Conservation (phyloP, 2,113 vertebrate species). For the Psammodynastes pulverulentus region DNA sequence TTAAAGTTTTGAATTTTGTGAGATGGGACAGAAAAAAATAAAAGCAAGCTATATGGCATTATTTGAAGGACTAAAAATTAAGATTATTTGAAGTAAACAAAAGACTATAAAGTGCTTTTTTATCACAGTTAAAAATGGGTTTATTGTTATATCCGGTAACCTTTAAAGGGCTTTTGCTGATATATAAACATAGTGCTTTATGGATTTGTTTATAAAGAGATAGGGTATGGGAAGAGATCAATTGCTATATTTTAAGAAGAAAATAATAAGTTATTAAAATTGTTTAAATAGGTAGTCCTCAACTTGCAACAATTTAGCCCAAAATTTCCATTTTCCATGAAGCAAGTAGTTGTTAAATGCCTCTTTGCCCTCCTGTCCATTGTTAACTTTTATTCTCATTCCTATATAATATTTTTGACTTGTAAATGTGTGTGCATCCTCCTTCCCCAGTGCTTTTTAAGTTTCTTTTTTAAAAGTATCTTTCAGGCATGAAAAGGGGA, state of each 20-base stretch:
- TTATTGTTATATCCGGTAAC: not conserved
- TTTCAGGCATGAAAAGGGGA: slow-evolving; percentile 61
- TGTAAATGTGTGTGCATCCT: not conserved
- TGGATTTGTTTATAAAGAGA: not conserved
- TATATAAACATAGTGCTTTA: not conserved
- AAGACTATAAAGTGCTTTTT: not conserved
- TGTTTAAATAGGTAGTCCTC: not conserved
- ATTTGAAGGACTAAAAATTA: not conserved
- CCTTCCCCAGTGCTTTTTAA: slow-evolving; percentile 40
- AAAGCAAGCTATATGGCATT: not conserved
- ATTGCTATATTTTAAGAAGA: not conserved
- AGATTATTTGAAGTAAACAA: not conserved
- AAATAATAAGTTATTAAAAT: not conserved
- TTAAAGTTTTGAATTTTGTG: not conserved
- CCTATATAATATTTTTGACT: slow-evolving; percentile 20
- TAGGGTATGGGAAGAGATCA: not conserved
- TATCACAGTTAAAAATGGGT: not conserved
- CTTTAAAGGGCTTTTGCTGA: not conserved
- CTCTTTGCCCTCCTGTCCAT: slow-evolving; percentile 44
- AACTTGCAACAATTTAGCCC: too few relatives aligned
- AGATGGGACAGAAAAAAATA: not conserved
- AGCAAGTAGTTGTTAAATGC: too few relatives aligned
- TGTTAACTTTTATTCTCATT: slow-evolving; percentile 43
- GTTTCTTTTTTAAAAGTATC: not conserved
- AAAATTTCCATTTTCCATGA: too few relatives aligned